Evolutionary conservation across 2,113 vertebrate genomes (phyloP).

Genomic region (Meriones unguiculatus): DNA sequence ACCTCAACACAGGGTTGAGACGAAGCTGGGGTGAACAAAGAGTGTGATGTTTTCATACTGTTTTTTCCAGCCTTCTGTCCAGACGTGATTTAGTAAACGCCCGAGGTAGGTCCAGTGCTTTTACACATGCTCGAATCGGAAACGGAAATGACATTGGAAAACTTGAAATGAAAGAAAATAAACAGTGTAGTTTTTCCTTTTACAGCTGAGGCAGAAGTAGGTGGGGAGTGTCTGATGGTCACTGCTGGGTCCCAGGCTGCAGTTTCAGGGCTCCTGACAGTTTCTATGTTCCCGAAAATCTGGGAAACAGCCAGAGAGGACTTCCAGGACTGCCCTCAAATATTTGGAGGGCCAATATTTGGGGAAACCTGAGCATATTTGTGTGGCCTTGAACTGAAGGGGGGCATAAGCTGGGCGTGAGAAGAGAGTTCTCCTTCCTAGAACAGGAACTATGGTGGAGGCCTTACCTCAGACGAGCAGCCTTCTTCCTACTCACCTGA

Average conservation of each 20-base stretch:
- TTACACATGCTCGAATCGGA: not conserved
- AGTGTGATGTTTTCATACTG: not conserved
- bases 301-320: not conserved
- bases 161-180: not conserved
- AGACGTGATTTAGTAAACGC: not conserved
- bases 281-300: not conserved
- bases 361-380: not conserved
- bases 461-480: not conserved
- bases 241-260: not conserved
- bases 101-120: not conserved
- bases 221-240: not conserved
- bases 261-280: not conserved
- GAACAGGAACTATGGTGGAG: not conserved
- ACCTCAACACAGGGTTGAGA: not conserved
- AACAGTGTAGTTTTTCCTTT: not conserved
- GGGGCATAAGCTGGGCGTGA: not conserved
- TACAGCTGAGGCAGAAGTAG: not conserved
- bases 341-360: slow-evolving; percentile 35
- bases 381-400: slow-evolving; percentile 42
- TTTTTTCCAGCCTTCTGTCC: not conserved
- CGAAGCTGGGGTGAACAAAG: not conserved
- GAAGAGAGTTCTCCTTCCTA: not conserved
- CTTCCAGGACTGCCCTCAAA: not conserved
- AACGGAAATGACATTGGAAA: not conserved
- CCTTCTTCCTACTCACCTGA: not conserved